Evolutionary conservation across 2,797 vertebrate genomes (phyloP).

Genomic region (Acanthiza pusilla): DNA sequence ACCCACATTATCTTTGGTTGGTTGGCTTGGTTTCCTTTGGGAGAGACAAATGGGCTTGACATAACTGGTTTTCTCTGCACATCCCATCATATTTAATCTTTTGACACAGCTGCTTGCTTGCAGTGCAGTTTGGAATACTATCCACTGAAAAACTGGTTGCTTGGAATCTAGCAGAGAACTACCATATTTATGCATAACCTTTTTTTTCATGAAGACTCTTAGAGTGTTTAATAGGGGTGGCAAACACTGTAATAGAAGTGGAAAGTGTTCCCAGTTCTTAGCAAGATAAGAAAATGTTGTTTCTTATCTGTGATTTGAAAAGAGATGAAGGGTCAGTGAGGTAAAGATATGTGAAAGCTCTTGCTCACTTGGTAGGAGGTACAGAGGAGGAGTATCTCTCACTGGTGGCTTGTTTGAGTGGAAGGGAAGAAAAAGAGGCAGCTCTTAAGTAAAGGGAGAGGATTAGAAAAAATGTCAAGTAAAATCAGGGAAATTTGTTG

Average conservation of each 20-base stretch:
- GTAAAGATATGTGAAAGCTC: slow-evolving; percentile 5
- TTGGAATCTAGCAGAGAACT: not conserved
- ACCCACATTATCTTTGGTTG: not conserved
- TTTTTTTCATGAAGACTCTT: not conserved
- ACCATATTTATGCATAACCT: not conserved
- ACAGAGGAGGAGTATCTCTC: not conserved
- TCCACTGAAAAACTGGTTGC: not conserved
- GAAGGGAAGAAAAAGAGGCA: not conserved
- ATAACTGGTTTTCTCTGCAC: not conserved
- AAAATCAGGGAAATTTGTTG: not conserved
- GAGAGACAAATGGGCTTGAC: not conserved
- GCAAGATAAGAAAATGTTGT: slow-evolving; percentile 44
- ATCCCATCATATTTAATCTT: slow-evolving; percentile 9
- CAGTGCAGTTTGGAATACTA: not conserved
- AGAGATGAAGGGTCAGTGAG: slow-evolving; percentile 24
- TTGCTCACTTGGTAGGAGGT: not conserved
- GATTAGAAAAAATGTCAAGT: not conserved
- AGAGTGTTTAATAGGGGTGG: not conserved
- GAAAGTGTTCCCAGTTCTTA: slow-evolving; percentile 7
- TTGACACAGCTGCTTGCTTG: not conserved
- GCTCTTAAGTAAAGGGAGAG: not conserved
- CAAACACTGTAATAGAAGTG: not conserved
- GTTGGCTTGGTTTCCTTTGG: not conserved
- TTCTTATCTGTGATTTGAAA: slow-evolving; percentile 40
- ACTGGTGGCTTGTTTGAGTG: not conserved